phyloP scores from a whole-genome alignment of 2,113 vertebrate species.

The Gambusia affinis region DNA sequence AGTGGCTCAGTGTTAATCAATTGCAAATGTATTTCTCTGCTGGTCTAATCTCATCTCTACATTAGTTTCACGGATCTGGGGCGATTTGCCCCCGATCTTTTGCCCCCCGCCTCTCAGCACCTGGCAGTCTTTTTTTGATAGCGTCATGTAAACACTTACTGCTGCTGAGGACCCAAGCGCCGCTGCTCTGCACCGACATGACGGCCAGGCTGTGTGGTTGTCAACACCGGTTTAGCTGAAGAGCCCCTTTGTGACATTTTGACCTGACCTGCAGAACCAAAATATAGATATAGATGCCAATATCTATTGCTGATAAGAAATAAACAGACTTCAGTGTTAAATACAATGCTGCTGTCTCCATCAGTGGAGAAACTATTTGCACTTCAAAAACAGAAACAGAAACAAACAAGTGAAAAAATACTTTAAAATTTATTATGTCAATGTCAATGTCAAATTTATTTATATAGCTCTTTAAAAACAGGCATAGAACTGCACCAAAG shows the following conservation, averaged over 20 bases:
- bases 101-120: conserved; percentile 42
- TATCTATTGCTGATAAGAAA: conserved; percentile 45
- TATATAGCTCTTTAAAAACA: too few species aligned
- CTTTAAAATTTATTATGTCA: too few species aligned
- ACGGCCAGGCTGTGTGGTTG: conserved; percentile 86
- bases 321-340: conserved; percentile 49
- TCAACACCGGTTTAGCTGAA: conserved; percentile 88
- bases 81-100: conserved; percentile 51
- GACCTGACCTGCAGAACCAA: conserved; percentile 58
- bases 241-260: conserved; percentile 76
- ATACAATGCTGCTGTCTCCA: conserved; percentile 56
- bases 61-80: conserved; percentile 70
- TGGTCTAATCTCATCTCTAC: conserved; percentile 78
- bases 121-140: conserved; percentile 69
- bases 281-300: conserved; percentile 66
- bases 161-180: conserved; percentile 72
- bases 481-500: too few species aligned
- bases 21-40: conserved; percentile 74
- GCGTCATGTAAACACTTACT: conserved; percentile 75
- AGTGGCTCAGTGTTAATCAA: conserved; percentile 72
- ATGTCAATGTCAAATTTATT: too few species aligned
- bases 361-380: not conserved
- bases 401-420: too few species aligned
- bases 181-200: conserved; percentile 75
- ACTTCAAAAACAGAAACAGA: not conserved